A percentile compares a stretch with the other conserved stretches of the same genome.
Evolutionary conservation across 2,113 vertebrate species (phyloP).

Genomic region (Tupaia chinensis): DNA sequence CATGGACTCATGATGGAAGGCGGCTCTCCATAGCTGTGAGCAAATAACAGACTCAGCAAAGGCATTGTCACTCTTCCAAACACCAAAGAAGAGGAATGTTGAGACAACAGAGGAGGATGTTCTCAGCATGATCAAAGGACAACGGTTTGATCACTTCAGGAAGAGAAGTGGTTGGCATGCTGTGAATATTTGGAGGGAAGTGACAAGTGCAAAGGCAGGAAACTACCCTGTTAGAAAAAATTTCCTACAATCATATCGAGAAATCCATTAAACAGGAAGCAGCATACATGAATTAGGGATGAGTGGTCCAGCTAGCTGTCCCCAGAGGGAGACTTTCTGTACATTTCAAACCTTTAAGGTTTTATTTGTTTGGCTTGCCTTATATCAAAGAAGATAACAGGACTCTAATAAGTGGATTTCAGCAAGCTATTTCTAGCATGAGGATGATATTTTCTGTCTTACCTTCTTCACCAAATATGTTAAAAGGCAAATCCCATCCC

Average conservation of each 20-base stretch:
- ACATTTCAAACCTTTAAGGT: background rate
- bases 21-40: background rate
- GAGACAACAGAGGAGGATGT: background rate
- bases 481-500: background rate
- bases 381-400: background rate
- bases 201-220: background rate
- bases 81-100: background rate
- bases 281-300: background rate
- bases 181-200: background rate
- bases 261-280: background rate
- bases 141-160: background rate
- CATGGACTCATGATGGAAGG: fast-evolving
- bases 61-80: background rate
- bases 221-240: background rate
- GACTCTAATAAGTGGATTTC: background rate
- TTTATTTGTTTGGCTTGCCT: background rate
- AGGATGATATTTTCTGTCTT: background rate
- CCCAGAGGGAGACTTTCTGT: background rate
- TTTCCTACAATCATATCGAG: background rate
- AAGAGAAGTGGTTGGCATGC: background rate
- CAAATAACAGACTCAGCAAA: background rate
- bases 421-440: background rate
- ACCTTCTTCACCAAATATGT: background rate
- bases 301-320: too few species aligned
- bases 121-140: background rate